Base-by-base conservation (phyloP, 2,113 vertebrate species). In the Mobula hypostoma region DNA sequence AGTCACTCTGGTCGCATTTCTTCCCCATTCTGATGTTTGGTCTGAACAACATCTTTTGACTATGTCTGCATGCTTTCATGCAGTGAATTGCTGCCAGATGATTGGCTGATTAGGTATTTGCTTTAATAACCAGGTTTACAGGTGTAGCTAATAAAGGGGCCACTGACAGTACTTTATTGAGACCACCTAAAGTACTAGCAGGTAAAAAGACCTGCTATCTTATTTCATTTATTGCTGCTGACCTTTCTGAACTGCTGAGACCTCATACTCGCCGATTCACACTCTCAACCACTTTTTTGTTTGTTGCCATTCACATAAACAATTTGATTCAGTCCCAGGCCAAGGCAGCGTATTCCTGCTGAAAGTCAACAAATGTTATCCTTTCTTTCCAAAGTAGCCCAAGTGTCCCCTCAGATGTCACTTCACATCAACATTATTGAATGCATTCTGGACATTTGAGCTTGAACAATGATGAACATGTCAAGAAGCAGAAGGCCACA, bases 391-490 rank as follows among this genome's bases (percentile, higher is more conserved):
- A 40, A 93, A 93, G 21, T 68, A 74, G 68, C 68, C 21, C 68
- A 15, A 88, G 63, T 7, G 2, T 74, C 21, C 21, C 24, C 40
- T 74, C 70, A 15, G 70, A 76, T 93, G 91, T 48, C 70, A 56
- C 5, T 93, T 72, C 24, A 29, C 68, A 93, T 74, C 21, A 93
- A 27, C 12, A 24, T 76, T 56, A 48, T 36, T 24, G 36, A 74
- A 36, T 40, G 63, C 63, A 91, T 14, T 17, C n/a, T 91, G 12
- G 68, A 27, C 19, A 15, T 82, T 93, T 68, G 32, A 56, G 36
- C 14, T 56, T 48, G 68, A 93, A 76, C 91, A 93, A 93, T 93
- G 70, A 74, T 74, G 36, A 56, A 56, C 70, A 74, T 74, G 70
- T 72, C 36, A 93, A 48, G 29, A 74, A 56, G 91, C 68, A 92